Percentiles rank a stretch among this genome's conserved stretches.
Evolutionary conservation across 2,113 vertebrate genomes (phyloP).

Genomic region (Mungos mungo): DNA sequence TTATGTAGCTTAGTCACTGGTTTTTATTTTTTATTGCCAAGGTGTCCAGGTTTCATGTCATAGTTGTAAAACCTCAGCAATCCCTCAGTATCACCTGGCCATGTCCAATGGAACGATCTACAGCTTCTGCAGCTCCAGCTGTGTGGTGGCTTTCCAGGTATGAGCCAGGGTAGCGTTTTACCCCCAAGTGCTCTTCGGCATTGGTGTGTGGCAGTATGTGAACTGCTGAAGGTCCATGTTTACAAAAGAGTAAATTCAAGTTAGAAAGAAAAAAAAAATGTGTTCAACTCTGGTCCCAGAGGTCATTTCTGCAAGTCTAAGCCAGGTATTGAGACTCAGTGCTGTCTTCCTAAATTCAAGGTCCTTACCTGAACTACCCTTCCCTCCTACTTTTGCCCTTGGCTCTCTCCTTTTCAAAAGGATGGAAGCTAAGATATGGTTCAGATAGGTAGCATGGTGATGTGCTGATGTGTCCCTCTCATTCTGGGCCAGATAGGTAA

Average conservation of each 20-base stretch:
- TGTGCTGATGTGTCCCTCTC: neutral
- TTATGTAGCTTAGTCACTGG: neutral
- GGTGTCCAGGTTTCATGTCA: slow-evolving; percentile 92
- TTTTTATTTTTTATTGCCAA: slow-evolving; percentile 75
- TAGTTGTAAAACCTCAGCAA: slow-evolving; percentile 89
- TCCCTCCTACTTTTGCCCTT: neutral
- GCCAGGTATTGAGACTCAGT: neutral
- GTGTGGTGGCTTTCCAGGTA: slow-evolving; percentile 96
- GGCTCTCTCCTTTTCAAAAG: neutral
- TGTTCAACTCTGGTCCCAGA: neutral
- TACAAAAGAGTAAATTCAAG: neutral
- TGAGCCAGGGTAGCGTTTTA: slow-evolving; percentile 37
- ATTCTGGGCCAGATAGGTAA: neutral
- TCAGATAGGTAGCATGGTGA: neutral
- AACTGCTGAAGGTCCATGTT: neutral
- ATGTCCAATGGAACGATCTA: slow-evolving; percentile 97
- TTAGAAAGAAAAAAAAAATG: slow-evolving; percentile 3
- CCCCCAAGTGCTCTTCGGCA: neutral
- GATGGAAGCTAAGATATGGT: neutral
- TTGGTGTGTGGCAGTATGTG: neutral
- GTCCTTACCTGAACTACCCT: neutral
- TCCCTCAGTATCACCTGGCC: slow-evolving; percentile 95
- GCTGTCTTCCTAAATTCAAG: neutral
- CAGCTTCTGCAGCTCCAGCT: slow-evolving; percentile 95
- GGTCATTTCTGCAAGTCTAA: neutral